phyloP scores from a whole-genome alignment of 2,888 invertebrate species.

The Monopis laevigella region DNA sequence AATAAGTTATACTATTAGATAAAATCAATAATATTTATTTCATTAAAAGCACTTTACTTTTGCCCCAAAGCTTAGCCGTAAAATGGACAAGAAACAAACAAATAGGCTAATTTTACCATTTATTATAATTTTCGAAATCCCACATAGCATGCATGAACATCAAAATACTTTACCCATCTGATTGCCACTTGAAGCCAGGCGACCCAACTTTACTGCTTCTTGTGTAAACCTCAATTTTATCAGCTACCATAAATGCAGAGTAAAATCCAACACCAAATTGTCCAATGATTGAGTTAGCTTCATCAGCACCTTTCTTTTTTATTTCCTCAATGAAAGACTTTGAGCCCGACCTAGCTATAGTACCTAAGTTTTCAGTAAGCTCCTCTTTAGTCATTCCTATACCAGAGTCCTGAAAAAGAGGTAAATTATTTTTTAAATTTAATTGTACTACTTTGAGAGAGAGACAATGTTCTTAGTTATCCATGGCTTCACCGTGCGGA shows the following conservation, averaged over 20 bases:
- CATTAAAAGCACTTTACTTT: too few relatives aligned
- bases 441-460: too few relatives aligned
- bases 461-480: too few relatives aligned
- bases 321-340: conserved; percentile 91
- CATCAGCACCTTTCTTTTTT: conserved; percentile 70
- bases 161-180: conserved; percentile 93
- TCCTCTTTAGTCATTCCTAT: conserved; percentile 97
- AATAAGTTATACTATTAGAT: too few relatives aligned
- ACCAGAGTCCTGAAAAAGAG: conserved; percentile 78
- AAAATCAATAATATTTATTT: too few relatives aligned
- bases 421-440: too few relatives aligned
- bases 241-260: conserved; percentile 97
- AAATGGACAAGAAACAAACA: too few relatives aligned
- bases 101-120: too few relatives aligned
- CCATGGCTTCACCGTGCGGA: too few relatives aligned
- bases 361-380: conserved; percentile 89
- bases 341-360: conserved; percentile 95
- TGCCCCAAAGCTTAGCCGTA: too few relatives aligned
- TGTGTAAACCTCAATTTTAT: conserved; percentile 92
- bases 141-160: too few relatives aligned
- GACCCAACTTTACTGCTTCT: conserved; percentile 72
- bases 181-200: conserved; percentile 85
- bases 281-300: conserved; percentile 85
- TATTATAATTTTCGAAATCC: too few relatives aligned
- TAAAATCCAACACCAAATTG: conserved; percentile 99